Evolutionary conservation across 2,888 invertebrate species (phyloP), one percentile per base, ranked within the genome.

Genomic region (Melanotus villosus): DNA sequence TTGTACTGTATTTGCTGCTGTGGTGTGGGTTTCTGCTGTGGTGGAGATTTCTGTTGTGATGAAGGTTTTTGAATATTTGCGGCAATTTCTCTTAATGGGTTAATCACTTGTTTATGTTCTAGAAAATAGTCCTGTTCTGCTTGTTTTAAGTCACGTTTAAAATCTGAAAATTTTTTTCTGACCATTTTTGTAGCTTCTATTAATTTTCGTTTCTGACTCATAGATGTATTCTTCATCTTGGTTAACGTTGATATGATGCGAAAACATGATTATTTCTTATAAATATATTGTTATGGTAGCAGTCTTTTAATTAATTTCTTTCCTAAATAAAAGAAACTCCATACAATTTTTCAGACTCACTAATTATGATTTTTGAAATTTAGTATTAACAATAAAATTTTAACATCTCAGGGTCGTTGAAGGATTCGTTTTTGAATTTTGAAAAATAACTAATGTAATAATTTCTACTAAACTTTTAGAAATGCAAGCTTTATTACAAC

Each of bases 151-250:
- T 41, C 41, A 16, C 41, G 41, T 14, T 36, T 36, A 12, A 10
- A 36, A 36, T 36, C 36, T 6, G 36, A n/a, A 10, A 52, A 30
- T 52, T 52, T 52, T 52, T 30, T 16, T 12, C 26, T 52, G 10
- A 30, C 12, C 7, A 12, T 9, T 30, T 57, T 34, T 34, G 32
- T 9, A 7, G 18, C 19, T 10, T 32, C 52, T 2, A 52, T 5
- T 30, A 52, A 4, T 5, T 30, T 52, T 26, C 16, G n/a, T 21
- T 32, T 52, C 7, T n/a, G n/a, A n/a, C n/a, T n/a, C n/a, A 14
- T 9, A 19, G 45, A 18, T 9, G 45, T n/a, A 2, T 5, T 21
- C 21, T 10, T 21, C 41, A 18, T 41, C 1, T 14, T 41, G 3
- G 16, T 23, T 6, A 10, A 21, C 12, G 14, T 14, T 32, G 9